A percentile compares a stretch with the other conserved stretches of the same genome.
Evolutionary conservation across 1,140 invertebrate genomes (phyloP).

Genomic region (Sminthurinus signatus): DNA sequence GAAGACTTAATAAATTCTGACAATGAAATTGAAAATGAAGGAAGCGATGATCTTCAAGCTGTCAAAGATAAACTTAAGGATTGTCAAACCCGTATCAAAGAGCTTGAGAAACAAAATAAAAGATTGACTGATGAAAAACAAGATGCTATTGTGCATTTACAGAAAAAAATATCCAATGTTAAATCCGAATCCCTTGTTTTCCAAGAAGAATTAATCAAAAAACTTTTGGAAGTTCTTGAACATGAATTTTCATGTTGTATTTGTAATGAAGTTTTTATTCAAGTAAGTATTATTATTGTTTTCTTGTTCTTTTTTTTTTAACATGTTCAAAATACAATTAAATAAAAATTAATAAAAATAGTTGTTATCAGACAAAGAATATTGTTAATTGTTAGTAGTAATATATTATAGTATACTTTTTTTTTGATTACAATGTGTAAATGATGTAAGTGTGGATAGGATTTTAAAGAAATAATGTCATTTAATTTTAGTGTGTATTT

Average conservation of each 20-base stretch:
- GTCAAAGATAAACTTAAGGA: not conserved
- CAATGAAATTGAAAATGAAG: too few relatives aligned
- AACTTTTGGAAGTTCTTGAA: conserved; percentile 61
- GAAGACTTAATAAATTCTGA: not conserved
- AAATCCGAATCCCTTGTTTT: conserved; percentile 16
- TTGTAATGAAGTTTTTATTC: conserved; percentile 68
- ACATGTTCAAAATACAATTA: too few relatives aligned
- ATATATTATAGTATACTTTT: too few relatives aligned
- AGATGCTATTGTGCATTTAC: not conserved
- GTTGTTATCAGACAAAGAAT: too few relatives aligned
- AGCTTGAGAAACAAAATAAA: not conserved
- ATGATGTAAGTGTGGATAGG: not conserved
- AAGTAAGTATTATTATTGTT: too few relatives aligned
- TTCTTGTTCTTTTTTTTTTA: too few relatives aligned
- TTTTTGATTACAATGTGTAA: not conserved
- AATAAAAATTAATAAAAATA: too few relatives aligned
- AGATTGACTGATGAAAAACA: not conserved
- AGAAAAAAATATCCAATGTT: not conserved
- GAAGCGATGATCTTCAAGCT: not conserved
- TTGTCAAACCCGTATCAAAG: not conserved
- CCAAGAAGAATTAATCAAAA: conserved; percentile 50
- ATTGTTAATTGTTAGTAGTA: too few relatives aligned
- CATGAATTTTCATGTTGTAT: conserved; percentile 69
- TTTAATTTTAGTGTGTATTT: too few relatives aligned
- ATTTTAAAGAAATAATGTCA: too few relatives aligned